Percentiles rank a stretch among this genome's conserved stretches.
Evolutionary conservation across 2,797 vertebrate genomes (phyloP).

Genomic region (Lacerta bilineata): DNA sequence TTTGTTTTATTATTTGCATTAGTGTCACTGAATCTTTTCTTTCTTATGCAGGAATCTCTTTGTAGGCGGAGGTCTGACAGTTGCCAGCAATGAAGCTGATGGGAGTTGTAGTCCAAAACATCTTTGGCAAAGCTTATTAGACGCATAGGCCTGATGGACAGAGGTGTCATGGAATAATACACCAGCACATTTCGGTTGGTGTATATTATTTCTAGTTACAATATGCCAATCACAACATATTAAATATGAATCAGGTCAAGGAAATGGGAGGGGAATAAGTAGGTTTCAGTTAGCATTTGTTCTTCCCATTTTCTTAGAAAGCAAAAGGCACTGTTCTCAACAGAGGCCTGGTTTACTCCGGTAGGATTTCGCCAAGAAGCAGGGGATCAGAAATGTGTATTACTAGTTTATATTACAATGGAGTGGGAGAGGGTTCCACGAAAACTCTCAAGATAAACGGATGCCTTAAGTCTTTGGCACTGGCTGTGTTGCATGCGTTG

Average conservation of each 20-base stretch:
- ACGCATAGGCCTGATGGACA: accelerated
- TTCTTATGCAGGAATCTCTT: conserved; percentile 30
- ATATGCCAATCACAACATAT: accelerated
- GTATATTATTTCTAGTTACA: too few species aligned
- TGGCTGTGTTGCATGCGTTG: too few species aligned
- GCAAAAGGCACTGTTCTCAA: background rate
- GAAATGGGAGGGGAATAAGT: background rate
- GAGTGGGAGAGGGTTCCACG: background rate
- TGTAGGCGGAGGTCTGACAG: background rate
- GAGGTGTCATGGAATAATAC: background rate
- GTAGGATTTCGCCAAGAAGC: background rate
- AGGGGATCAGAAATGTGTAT: background rate
- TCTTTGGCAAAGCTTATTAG: too few species aligned
- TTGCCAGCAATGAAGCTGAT: background rate
- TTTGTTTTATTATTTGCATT: conserved; percentile 50
- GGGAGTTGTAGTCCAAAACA: background rate
- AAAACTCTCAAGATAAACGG: background rate
- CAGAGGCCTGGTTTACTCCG: background rate
- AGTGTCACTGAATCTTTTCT: conserved; percentile 51
- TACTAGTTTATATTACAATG: background rate
- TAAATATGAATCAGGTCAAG: too few species aligned
- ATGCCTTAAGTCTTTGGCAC: background rate
- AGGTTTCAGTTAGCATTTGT: background rate
- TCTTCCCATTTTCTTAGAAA: background rate
- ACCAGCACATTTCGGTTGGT: background rate